phyloP scores from a whole-genome alignment of 2,888 invertebrate species.

The Agriopis marginaria region DNA sequence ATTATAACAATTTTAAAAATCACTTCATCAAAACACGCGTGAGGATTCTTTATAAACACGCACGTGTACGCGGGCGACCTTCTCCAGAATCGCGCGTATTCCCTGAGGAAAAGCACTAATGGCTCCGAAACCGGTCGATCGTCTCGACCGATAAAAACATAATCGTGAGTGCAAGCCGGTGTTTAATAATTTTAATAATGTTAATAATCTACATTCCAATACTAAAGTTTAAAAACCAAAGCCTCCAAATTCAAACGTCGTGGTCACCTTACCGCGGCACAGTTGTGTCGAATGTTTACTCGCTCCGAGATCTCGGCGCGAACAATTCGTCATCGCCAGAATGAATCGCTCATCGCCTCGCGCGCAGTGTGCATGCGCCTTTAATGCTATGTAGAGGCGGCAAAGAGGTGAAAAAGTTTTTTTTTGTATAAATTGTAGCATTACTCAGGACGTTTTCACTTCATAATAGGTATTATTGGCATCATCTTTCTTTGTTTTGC shows the following conservation, averaged over 20 bases:
- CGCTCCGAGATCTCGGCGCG: constrained; percentile 56
- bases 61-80: no score
- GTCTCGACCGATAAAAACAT: no score
- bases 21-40: no score
- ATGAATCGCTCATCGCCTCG: constrained; percentile 76
- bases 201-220: neutral
- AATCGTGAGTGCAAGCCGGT: no score
- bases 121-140: no score
- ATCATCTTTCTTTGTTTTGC: no score
- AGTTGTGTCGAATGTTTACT: constrained; percentile 65
- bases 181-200: no score
- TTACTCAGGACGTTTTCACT: no score
- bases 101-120: no score
- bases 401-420: neutral
- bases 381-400: constrained; percentile 28
- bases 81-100: no score
- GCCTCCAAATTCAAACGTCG: neutral
- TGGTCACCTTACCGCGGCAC: constrained; percentile 51
- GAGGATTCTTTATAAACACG: no score
- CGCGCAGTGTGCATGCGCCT: constrained; percentile 37
- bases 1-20: neutral
- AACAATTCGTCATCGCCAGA: constrained; percentile 80
- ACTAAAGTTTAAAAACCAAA: neutral
- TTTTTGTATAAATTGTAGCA: constrained; percentile 9
- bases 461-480: no score